Evolutionary conservation across 2,888 invertebrate species (phyloP).

Genomic region (Callosobruchus maculatus): DNA sequence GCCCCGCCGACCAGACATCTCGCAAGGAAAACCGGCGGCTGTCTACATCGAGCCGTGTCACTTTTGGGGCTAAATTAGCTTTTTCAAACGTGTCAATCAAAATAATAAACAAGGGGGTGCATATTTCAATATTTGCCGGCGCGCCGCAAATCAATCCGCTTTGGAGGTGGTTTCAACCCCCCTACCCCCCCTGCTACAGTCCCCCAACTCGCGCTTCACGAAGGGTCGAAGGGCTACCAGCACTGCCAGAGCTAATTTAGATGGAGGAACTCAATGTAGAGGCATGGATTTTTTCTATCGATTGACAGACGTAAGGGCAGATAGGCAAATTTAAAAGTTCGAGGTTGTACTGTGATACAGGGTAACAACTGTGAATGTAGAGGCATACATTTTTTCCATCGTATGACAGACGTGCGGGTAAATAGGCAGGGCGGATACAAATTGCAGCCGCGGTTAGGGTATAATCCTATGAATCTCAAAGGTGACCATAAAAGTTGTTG

Average conservation of each 20-base stretch:
- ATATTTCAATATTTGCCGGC: constrained; percentile 48
- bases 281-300: not conserved
- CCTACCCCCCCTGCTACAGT: no score
- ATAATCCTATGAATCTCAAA: no score
- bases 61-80: constrained; percentile 34
- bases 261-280: not conserved
- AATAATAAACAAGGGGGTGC: constrained; percentile 48
- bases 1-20: not conserved
- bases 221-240: not conserved
- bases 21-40: not conserved
- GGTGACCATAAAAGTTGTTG: no score
- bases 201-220: not conserved
- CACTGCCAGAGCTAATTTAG: not conserved
- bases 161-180: constrained; percentile 8
- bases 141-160: constrained; percentile 10
- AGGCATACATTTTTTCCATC: no score
- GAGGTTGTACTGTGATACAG: not conserved
- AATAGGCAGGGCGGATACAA: no score
- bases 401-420: no score
- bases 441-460: no score
- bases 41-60: constrained; percentile 15
- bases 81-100: constrained; percentile 46
- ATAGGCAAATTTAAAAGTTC: not conserved
- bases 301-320: not conserved
- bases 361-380: no score